phyloP scores from a whole-genome alignment of 2,113 vertebrate genomes.

The Rissa tridactyla region DNA sequence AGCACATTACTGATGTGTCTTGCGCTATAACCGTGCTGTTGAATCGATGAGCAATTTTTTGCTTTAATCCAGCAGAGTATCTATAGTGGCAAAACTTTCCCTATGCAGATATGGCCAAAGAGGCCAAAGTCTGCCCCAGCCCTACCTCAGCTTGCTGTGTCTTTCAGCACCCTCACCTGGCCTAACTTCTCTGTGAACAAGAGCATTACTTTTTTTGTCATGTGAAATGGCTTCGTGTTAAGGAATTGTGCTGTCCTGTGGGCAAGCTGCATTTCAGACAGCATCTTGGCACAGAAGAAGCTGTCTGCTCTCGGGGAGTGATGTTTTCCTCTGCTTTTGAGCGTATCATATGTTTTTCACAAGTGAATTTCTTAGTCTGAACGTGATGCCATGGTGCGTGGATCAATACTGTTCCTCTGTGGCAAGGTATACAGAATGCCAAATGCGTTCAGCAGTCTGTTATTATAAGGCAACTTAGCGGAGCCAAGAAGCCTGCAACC shows the following conservation, averaged over 20 bases:
- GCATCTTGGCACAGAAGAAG: neutral
- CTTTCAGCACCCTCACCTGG: neutral
- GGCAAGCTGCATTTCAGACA: neutral
- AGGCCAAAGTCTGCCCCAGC: neutral
- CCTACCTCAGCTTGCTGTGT: neutral
- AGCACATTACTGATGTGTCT: accelerated
- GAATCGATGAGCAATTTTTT: neutral
- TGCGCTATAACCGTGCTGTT: neutral
- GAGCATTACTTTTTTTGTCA: neutral
- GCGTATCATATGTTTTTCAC: conserved; percentile 20
- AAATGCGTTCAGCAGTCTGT: conserved; percentile 9
- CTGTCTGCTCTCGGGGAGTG: neutral
- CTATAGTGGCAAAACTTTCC: neutral
- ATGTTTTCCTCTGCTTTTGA: conserved; percentile 51
- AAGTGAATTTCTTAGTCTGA: conserved; percentile 25
- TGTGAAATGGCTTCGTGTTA: neutral
- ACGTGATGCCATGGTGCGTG: neutral
- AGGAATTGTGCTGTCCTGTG: neutral
- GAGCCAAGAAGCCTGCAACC: conserved; percentile 51
- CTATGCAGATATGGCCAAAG: neutral
- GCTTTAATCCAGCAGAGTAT: neutral
- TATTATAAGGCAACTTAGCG: conserved; percentile 15
- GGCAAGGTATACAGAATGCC: conserved; percentile 52
- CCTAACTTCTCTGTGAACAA: neutral
- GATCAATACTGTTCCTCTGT: conserved; percentile 53